Evolutionary conservation across 2,113 vertebrate species (phyloP).

Genomic region (Nyctereutes procyonoides): DNA sequence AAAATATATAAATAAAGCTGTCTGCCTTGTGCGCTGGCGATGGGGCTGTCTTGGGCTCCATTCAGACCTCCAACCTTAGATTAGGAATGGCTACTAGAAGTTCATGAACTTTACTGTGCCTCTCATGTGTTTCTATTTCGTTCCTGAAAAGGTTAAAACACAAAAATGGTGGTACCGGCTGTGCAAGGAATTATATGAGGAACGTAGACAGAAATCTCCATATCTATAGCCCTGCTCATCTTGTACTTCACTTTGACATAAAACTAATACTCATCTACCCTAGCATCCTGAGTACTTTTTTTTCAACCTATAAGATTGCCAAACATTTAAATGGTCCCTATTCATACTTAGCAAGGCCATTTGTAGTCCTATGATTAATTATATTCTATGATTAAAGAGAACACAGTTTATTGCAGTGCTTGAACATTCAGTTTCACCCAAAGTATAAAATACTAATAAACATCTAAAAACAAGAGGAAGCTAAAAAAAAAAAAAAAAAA

Average conservation of each 20-base stretch:
- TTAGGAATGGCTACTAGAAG: not conserved
- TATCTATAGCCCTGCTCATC: no score
- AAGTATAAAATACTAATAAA: conserved; percentile 28
- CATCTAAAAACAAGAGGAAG: not conserved
- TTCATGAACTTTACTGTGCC: not conserved
- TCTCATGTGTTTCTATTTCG: not conserved
- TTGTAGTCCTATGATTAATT: conserved; percentile 21
- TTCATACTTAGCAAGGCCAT: not conserved
- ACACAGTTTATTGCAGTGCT: conserved; percentile 1
- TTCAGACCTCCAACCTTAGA: not conserved
- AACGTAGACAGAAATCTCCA: not conserved
- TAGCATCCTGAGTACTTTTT: not conserved
- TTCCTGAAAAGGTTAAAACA: not conserved
- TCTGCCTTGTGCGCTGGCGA: not conserved
- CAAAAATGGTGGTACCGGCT: not conserved
- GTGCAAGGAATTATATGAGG: accelerated
- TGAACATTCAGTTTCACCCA: not conserved
- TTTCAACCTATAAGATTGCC: not conserved
- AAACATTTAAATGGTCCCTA: conserved; percentile 11
- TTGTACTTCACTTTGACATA: not conserved
- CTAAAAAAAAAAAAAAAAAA: not conserved
- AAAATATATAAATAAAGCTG: not conserved
- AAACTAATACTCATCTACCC: not conserved
- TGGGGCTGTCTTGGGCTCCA: no score
- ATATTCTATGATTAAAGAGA: conserved; percentile 27